Conservation (phyloP, 2,888 invertebrate species). For the Acleris emargana region DNA sequence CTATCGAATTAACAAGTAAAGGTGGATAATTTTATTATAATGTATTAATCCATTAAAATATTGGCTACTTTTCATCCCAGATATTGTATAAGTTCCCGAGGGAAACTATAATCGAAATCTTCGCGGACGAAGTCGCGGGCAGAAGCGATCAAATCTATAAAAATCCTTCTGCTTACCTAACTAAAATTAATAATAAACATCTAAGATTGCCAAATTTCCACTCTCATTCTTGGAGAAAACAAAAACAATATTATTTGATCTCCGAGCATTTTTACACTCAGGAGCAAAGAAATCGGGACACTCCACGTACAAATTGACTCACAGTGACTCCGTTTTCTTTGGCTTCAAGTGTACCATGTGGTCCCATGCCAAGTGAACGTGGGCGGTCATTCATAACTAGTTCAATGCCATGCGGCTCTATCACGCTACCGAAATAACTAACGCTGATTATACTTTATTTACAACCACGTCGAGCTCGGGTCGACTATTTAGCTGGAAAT, state of each 20-base stretch:
- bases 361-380: slow-evolving; percentile 19
- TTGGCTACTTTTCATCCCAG: too few relatives aligned
- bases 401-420: slow-evolving; percentile 29
- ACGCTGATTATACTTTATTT: slow-evolving; percentile 17
- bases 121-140: too few relatives aligned
- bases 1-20: too few relatives aligned
- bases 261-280: background rate
- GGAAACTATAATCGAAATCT: too few relatives aligned
- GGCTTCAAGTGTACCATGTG: slow-evolving; percentile 12
- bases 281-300: too few relatives aligned
- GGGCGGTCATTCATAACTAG: slow-evolving; percentile 33
- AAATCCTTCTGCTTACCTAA: too few relatives aligned
- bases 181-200: slow-evolving; percentile 2
- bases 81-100: too few relatives aligned
- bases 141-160: too few relatives aligned
- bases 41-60: too few relatives aligned
- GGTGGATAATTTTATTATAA: too few relatives aligned
- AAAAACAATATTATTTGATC: slow-evolving; percentile 12
- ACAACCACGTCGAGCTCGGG: slow-evolving; percentile 13
- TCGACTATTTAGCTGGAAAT: background rate
- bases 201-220: slow-evolving; percentile 4
- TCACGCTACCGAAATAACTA: slow-evolving; percentile 26
- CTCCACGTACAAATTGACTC: too few relatives aligned
- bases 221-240: slow-evolving; percentile 25
- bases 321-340: background rate